Percentiles rank a stretch among this genome's conserved stretches.
Conservation (phyloP, 2,113 vertebrate species). For the Microtus pennsylvanicus region DNA sequence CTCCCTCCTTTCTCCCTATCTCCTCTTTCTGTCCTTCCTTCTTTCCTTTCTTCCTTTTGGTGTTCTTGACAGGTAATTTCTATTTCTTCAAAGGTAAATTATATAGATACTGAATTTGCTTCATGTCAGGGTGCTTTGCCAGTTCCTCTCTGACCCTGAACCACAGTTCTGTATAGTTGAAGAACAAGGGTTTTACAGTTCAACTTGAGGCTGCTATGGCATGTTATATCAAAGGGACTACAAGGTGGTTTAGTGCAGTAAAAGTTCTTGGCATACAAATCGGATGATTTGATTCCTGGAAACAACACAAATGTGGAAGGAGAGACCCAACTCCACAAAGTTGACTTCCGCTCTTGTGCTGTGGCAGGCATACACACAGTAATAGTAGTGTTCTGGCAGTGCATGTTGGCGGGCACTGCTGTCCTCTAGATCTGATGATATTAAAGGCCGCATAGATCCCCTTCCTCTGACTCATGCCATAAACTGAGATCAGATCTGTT, state of each 20-base stretch:
- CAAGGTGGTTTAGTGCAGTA: background rate
- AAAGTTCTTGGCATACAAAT: background rate
- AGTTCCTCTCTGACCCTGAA: background rate
- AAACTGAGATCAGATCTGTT: background rate
- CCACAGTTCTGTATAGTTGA: background rate
- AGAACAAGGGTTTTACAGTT: background rate
- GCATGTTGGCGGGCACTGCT: background rate
- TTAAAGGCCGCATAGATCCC: background rate
- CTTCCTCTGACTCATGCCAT: background rate
- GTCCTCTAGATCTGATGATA: background rate
- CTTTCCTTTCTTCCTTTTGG: background rate
- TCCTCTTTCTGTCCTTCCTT: background rate
- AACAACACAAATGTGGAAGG: background rate
- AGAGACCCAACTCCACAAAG: background rate
- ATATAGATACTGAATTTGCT: background rate
- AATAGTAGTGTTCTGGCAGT: background rate
- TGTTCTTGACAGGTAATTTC: slow-evolving; percentile 9
- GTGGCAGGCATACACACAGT: background rate
- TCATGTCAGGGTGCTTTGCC: background rate
- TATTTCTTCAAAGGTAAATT: background rate
- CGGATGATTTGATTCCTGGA: background rate
- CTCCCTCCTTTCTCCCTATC: too few species aligned
- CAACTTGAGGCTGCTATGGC: background rate
- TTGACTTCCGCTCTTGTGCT: background rate
- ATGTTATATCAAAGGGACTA: background rate